Conservation (phyloP, 2,888 invertebrate genomes). For the Dilophus febrilis region DNA sequence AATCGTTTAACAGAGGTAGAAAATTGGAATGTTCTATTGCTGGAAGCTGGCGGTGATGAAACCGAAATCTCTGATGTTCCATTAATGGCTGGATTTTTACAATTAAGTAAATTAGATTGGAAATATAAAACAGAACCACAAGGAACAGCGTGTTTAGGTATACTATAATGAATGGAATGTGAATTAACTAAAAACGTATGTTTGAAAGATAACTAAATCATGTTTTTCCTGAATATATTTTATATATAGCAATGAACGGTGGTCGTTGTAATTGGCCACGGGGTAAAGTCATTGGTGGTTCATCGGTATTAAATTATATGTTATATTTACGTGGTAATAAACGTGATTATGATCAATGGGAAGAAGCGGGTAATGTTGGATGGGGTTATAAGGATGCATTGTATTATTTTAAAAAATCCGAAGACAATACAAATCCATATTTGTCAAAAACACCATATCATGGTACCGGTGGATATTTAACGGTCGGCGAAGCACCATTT, state of each 20-base stretch:
- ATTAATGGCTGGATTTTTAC: slow-evolving; percentile 69
- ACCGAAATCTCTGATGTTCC: slow-evolving; percentile 83
- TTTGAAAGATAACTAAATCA: slow-evolving; percentile 11
- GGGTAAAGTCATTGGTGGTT: slow-evolving; percentile 82
- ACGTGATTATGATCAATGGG: slow-evolving; percentile 83
- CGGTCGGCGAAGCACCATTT: slow-evolving; percentile 73
- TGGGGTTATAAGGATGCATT: slow-evolving; percentile 71
- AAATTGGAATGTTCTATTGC: slow-evolving; percentile 59
- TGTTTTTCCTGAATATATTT: no score
- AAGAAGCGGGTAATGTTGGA: slow-evolving; percentile 66
- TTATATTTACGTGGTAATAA: slow-evolving; percentile 76
- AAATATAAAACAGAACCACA: slow-evolving; percentile 84
- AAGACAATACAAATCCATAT: slow-evolving; percentile 78
- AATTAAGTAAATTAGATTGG: slow-evolving; percentile 79
- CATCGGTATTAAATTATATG: slow-evolving; percentile 83
- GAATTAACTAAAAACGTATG: neutral
- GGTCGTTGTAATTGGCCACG: slow-evolving; percentile 81
- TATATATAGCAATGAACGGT: slow-evolving; percentile 65
- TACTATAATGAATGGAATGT: slow-evolving; percentile 65
- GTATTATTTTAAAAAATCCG: slow-evolving; percentile 78
- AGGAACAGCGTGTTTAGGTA: slow-evolving; percentile 64
- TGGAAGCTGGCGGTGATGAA: slow-evolving; percentile 82
- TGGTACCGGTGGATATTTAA: slow-evolving; percentile 61
- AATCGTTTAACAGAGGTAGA: slow-evolving; percentile 64
- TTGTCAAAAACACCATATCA: slow-evolving; percentile 63